Base-by-base conservation (phyloP, 2,888 invertebrate species). In the Sipha maydis region DNA sequence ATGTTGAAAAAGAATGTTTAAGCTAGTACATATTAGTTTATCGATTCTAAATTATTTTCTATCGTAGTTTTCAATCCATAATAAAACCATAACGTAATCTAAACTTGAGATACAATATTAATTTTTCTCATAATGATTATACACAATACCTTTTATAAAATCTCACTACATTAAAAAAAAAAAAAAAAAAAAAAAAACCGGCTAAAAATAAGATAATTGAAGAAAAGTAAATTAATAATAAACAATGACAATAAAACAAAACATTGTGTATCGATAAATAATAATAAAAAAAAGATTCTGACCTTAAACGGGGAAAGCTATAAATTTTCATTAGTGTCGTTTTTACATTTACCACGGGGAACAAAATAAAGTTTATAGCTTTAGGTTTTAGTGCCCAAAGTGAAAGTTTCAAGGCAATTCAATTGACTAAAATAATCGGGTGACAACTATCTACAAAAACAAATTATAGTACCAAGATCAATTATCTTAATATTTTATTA, bases 371-470 rank as follows among this genome's bases (percentile, higher is more conserved):
- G 85, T 86, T 86, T 86, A 79, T 79, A 85, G 85, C 85, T 86
- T 79, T 79, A 56, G 78, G 69, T 71, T 86, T 86, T 86, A 86
- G 79, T 86, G n/a, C 69, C 56, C 41, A 71, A 28, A 79, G 56
- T 78, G 78, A 85, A 85, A 85, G 78, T 78, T 79, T 71, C 79
- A 71, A 38, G 3, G 79, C 78, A 79, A 79, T 86, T 86, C 85
- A 86, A 86, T 86, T 69, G 78, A 86, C 85, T 86, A 79, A 86
- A 86, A 86, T 79, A 86, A 86, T 86, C 85, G 79, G 85, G 56
- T 73, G 76, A 77, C 83, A 28, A 77, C 76, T 77, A 77, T 85
- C 41, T 79, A 79, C 77, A 77, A 77, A 79, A 79, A 86, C 21
- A 38, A 38, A 86, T 85, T 77, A 48, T 69, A 34, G 34, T 48